These are phyloP conservation scores for Boulengerochromis microlepis DNA, from an alignment of 2,113 vertebrate genomes.

Conservation along the genomic window DNA sequence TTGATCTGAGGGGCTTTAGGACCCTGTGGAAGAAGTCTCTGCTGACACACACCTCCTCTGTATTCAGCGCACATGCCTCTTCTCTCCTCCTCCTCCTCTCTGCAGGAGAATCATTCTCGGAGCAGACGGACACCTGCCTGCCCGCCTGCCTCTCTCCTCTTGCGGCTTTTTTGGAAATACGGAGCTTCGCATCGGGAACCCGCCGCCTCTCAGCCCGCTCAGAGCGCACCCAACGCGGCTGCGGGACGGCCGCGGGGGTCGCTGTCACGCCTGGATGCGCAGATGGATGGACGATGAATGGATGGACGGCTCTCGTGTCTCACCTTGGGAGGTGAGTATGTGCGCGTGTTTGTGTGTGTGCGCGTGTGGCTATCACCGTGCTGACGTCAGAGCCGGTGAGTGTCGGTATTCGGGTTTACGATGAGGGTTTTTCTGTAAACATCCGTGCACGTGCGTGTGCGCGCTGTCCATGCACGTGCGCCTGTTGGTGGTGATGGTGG, in stretches of 20 bases:
- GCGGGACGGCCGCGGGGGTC: background rate
- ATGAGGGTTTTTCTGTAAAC: background rate
- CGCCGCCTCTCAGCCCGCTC: background rate
- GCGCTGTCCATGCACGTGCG: background rate
- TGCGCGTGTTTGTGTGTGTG: background rate
- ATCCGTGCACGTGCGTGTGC: background rate
- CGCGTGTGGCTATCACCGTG: background rate
- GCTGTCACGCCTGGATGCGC: background rate
- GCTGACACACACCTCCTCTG: background rate
- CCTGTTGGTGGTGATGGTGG: background rate
- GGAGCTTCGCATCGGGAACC: background rate
- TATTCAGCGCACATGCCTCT: slow-evolving; percentile 14
- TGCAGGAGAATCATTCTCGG: background rate
- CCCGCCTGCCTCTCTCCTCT: background rate
- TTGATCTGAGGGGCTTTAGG: background rate
- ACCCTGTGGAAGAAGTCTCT: background rate
- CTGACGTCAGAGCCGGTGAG: slow-evolving; percentile 22
- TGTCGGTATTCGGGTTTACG: background rate
- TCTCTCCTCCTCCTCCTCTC: background rate
- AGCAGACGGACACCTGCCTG: background rate
- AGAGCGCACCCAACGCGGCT: background rate
- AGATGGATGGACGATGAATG: background rate
- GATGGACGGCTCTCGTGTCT: background rate
- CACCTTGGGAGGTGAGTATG: slow-evolving; percentile 41
- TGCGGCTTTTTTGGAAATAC: background rate